Percentiles rank a stretch among this genome's conserved stretches.
Evolutionary conservation across 2,888 invertebrate genomes (phyloP).

Genomic region (Deilephila elpenor): DNA sequence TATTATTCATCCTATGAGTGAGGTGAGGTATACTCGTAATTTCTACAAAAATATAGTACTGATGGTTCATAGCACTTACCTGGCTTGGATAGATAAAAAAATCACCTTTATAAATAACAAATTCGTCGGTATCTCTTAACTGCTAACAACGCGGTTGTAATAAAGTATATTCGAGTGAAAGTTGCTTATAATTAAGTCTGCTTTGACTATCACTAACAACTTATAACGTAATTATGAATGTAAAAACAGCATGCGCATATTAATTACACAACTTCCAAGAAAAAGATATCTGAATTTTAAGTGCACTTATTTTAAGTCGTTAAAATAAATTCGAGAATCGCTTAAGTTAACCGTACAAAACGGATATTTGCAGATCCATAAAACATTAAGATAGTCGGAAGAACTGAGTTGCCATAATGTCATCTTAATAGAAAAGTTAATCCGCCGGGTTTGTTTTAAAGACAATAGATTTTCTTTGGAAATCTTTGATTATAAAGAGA

Average conservation of each 20-base stretch:
- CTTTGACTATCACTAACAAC: background rate
- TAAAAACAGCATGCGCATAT: background rate
- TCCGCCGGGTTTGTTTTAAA: no score
- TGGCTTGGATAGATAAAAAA: background rate
- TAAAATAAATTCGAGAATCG: background rate
- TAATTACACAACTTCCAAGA: background rate
- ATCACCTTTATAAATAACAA: background rate
- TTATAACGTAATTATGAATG: background rate
- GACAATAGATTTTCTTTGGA: no score
- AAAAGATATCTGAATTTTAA: constrained; percentile 2
- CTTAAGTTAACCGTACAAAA: background rate
- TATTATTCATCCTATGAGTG: no score
- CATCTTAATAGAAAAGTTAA: no score
- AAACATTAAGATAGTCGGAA: no score
- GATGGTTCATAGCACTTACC: no score
- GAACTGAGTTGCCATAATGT: no score
- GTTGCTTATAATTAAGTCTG: background rate
- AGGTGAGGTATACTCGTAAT: no score
- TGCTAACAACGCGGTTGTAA: background rate
- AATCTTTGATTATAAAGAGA: no score
- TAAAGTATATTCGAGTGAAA: background rate
- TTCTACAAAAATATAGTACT: no score
- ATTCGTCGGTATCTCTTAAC: background rate
- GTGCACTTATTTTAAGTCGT: background rate
- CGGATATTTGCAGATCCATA: no score